A percentile compares a stretch with the other conserved stretches of the same genome.
These are phyloP conservation scores for Ictalurus punctatus DNA, from an alignment of 2,113 vertebrate species.

Conservation along the genomic window DNA sequence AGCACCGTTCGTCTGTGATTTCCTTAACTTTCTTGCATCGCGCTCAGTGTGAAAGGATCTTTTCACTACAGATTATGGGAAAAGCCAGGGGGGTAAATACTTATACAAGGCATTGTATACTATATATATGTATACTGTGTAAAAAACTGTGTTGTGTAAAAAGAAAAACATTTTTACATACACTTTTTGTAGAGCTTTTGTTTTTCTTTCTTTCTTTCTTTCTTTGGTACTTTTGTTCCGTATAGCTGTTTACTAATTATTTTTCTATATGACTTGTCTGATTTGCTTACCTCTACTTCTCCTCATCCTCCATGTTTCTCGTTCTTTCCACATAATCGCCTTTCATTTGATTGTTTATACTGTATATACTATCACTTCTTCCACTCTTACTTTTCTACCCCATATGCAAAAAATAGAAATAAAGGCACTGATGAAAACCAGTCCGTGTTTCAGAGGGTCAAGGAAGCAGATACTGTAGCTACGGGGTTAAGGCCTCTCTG, in stretches of 20 bases:
- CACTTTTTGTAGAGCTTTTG: background rate
- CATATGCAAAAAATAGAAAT: background rate
- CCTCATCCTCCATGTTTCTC: background rate
- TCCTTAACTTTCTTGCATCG: too few species aligned
- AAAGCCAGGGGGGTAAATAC: background rate
- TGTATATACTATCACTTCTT: background rate
- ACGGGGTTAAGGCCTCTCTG: background rate
- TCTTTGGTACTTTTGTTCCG: background rate
- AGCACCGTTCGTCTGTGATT: too few species aligned
- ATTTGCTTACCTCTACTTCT: background rate
- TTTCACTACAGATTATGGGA: background rate
- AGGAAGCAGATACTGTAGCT: background rate
- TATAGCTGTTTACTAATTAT: background rate
- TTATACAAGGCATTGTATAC: background rate
- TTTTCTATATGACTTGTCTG: background rate
- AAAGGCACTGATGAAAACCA: background rate
- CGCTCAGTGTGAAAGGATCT: too few species aligned
- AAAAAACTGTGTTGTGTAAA: too few species aligned
- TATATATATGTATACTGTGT: background rate
- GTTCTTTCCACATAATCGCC: background rate
- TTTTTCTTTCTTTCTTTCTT: background rate
- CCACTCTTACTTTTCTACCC: background rate
- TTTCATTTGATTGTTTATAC: background rate
- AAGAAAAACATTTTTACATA: too few species aligned
- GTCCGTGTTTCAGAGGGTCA: background rate